phyloP scores from a whole-genome alignment of 2,113 vertebrate species.

The Rhabdomys dilectus region DNA sequence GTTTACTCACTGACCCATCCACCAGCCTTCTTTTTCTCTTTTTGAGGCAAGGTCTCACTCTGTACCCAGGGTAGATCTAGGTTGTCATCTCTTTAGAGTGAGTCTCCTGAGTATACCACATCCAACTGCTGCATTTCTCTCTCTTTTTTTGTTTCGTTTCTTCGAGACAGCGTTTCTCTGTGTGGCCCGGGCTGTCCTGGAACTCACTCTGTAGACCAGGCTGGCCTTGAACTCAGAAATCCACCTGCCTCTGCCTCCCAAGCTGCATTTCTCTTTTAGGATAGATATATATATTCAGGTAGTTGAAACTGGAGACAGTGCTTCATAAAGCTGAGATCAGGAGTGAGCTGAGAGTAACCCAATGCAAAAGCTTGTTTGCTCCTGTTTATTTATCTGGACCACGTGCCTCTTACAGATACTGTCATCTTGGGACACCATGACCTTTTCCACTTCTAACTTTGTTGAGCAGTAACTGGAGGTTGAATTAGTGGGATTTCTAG shows the following conservation, averaged over 20 bases:
- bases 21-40: not conserved
- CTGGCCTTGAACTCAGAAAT: no score
- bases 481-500: not conserved
- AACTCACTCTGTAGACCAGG: no score
- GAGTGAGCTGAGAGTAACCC: not conserved
- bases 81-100: not conserved
- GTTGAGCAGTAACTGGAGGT: not conserved
- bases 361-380: not conserved
- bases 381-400: not conserved
- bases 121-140: not conserved
- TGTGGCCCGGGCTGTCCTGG: no score
- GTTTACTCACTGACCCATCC: not conserved
- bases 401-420: not conserved
- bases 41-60: not conserved
- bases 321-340: not conserved
- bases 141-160: no score
- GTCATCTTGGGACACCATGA: not conserved
- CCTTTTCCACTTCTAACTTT: not conserved
- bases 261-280: not conserved
- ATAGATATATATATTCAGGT: not conserved
- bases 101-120: no score
- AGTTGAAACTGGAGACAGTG: not conserved
- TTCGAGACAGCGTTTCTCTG: no score
- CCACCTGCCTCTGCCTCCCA: no score
- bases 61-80: not conserved